Evolutionary conservation across 2,113 vertebrate genomes (phyloP), one percentile per base, ranked within the genome.

Genomic region (Motacilla alba): DNA sequence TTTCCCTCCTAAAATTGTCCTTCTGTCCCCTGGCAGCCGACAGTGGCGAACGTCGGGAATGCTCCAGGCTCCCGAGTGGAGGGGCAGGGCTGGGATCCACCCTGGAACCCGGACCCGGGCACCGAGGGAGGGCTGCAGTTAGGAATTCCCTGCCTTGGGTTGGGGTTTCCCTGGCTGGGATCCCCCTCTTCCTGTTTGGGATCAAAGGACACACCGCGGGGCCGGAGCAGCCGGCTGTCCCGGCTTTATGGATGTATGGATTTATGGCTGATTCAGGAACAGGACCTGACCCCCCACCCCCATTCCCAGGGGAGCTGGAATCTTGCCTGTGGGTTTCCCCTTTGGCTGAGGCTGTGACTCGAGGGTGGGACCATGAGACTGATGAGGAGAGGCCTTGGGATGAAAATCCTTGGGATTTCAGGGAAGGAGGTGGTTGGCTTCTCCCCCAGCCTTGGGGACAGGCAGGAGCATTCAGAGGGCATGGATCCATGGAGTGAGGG

Each of bases 161-260:
- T 5, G 18, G 37, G 13, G 4, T 30, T 41, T 66, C 28, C 60
- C 49, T 31, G 60, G 1, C 1, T 49, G 50, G 72, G 52, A 27
- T 50, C 73, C 15, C 35, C 58, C n/a, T 59, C 8, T 17, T 8
- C 23, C 58, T 37, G n/a, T 26, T 26, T 3, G 24, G 58, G 58
- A 60, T 60, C 35, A 4, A 13, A 62, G 63, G 55, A 44, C 17
- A 31, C 2, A 0, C 17, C 1, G 1, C 0, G 2, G 60, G 15
- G 41, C 18, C 3, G 1, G 78, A 60, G 24, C 53, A 35, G 27
- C 46, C 1, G 1, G 9, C 23, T 0, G 15, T 43, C 31, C n/a
- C 2, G 0, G 15, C 18, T 41, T 39, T 62, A 2, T 37, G 83
- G 55, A 53, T 70, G 55, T 30, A 3, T 21, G 41, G 56, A 47